Conservation (phyloP, 2,888 invertebrate genomes). For the Sthenelais limicola region DNA sequence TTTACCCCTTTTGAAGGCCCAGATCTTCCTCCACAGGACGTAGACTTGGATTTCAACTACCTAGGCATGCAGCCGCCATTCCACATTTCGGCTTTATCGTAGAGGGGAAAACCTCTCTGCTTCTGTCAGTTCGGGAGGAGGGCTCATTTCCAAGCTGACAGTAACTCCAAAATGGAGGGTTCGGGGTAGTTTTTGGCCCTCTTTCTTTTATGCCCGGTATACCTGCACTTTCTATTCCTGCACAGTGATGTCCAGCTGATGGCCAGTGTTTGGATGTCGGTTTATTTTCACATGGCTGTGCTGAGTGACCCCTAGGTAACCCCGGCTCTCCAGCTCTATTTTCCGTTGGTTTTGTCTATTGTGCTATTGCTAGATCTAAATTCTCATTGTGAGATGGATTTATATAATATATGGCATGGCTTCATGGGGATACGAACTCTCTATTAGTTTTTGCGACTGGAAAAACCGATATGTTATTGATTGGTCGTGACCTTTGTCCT, state of each 20-base stretch:
- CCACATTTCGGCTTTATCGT: conserved; percentile 20
- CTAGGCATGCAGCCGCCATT: conserved; percentile 25
- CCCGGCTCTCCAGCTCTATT: conserved; percentile 20
- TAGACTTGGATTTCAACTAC: conserved; percentile 13
- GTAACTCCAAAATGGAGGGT: background rate
- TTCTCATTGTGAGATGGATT: background rate
- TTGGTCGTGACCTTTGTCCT: conserved; percentile 64
- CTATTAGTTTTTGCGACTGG: background rate
- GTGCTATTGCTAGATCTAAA: background rate
- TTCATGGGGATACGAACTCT: background rate
- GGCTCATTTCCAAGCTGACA: conserved; percentile 10
- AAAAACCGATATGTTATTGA: conserved; percentile 49
- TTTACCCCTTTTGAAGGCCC: background rate
- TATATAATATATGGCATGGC: background rate
- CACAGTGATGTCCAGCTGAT: conserved; percentile 27
- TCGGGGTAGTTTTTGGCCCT: no score
- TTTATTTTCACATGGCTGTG: conserved; percentile 42
- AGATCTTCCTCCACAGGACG: background rate
- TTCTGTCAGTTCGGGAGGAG: conserved; percentile 10
- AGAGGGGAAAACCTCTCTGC: conserved; percentile 3
- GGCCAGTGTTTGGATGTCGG: conserved; percentile 28
- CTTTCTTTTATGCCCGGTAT: background rate
- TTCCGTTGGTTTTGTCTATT: conserved; percentile 3
- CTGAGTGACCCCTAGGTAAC: conserved; percentile 43
- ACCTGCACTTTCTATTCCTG: conserved; percentile 1